Evolutionary conservation across 2,113 vertebrate species (phyloP).

Genomic region (Crotalus tigris): DNA sequence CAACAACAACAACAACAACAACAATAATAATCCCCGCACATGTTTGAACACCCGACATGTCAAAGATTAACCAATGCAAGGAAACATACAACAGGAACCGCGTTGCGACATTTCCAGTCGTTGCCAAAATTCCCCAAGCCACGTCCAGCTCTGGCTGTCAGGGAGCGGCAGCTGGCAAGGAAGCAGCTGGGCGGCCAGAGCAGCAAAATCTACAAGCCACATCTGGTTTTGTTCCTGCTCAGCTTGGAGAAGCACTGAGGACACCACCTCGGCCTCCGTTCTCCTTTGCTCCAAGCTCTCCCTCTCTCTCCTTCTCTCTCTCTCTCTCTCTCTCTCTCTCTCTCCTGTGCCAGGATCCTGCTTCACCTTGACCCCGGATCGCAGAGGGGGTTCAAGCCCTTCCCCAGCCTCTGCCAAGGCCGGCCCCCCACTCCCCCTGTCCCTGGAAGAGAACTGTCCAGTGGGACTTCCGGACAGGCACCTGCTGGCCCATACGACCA

Average conservation of each 20-base stretch:
- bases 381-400: too few relatives aligned
- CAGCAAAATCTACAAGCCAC: too few relatives aligned
- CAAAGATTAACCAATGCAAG: neutral
- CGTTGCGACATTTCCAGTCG: neutral
- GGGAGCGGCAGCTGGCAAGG: neutral
- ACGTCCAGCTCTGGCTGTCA: neutral
- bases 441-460: neutral
- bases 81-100: accelerated
- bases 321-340: neutral
- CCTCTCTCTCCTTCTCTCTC: neutral
- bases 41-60: accelerated
- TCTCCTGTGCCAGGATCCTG: neutral
- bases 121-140: neutral
- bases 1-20: too few relatives aligned
- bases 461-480: neutral
- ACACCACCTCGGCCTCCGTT: neutral
- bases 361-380: too few relatives aligned
- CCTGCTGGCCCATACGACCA: neutral
- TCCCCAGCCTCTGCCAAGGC: neutral
- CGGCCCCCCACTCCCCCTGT: neutral
- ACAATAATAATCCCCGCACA: neutral
- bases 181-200: too few relatives aligned
- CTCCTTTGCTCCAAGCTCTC: neutral
- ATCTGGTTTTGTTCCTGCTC: neutral
- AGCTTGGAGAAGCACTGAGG: neutral